phyloP scores from a whole-genome alignment of 2,888 invertebrate species.

The Odontomyia ornata region DNA sequence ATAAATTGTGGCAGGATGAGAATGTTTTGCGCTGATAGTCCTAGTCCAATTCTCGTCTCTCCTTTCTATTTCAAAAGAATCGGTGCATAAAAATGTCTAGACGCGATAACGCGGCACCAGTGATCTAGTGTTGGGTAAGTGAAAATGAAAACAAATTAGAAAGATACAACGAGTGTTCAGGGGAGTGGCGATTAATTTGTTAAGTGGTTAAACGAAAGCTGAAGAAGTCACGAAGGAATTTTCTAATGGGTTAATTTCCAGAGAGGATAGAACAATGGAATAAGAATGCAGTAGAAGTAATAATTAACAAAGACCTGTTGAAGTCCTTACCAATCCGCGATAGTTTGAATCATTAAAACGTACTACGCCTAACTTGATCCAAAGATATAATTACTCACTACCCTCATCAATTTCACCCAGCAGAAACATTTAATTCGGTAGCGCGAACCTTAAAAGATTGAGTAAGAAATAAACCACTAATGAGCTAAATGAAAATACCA shows the following conservation, averaged over 20 bases:
- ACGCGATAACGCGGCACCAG: slow-evolving; percentile 38
- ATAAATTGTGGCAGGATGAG: slow-evolving; percentile 47
- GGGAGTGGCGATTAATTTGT: background rate
- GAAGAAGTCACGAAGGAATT: background rate
- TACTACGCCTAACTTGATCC: too few relatives aligned
- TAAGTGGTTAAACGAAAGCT: background rate
- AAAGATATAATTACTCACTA: background rate
- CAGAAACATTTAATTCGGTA: background rate
- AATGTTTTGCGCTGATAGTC: slow-evolving; percentile 13
- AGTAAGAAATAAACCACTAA: background rate
- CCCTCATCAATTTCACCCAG: background rate
- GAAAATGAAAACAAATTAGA: background rate
- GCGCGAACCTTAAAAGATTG: background rate
- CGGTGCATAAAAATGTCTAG: slow-evolving; percentile 45
- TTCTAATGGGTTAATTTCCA: background rate
- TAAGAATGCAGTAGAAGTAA: too few relatives aligned
- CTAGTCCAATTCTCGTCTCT: background rate
- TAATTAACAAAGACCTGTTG: too few relatives aligned
- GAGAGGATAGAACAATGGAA: too few relatives aligned
- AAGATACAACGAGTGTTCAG: background rate
- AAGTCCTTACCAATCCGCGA: too few relatives aligned
- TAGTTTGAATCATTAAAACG: too few relatives aligned
- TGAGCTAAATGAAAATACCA: background rate
- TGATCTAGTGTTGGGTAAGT: too few relatives aligned
- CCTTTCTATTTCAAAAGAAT: background rate